Evolutionary conservation across 2,888 invertebrate genomes (phyloP).

Genomic region (Mythimna pallens): DNA sequence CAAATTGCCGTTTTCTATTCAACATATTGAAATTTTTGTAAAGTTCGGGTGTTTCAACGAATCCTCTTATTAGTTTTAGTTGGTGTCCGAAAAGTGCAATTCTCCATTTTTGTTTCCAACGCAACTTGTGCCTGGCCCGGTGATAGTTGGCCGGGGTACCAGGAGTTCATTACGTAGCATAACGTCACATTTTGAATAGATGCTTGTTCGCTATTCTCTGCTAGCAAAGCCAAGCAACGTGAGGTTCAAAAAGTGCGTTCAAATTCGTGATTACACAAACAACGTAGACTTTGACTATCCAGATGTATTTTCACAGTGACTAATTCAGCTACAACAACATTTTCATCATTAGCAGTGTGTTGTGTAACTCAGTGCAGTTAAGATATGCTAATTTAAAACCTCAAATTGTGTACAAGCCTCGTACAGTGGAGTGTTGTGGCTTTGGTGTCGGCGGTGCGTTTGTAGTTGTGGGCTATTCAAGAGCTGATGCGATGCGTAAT

Average conservation of each 20-base stretch:
- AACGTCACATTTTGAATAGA: conserved; percentile 25
- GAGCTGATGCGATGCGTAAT: conserved; percentile 64
- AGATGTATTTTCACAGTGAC: conserved; percentile 58
- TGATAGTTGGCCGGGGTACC: conserved; percentile 23
- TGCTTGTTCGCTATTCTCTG: not conserved
- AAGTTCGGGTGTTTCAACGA: conserved; percentile 62
- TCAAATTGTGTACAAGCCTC: conserved; percentile 73
- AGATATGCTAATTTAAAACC: conserved; percentile 80
- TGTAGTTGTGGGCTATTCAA: conserved; percentile 65
- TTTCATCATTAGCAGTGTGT: conserved; percentile 71
- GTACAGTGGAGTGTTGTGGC: conserved; percentile 68
- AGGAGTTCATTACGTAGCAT: conserved; percentile 33
- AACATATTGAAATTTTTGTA: conserved; percentile 81
- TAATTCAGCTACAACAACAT: conserved; percentile 53
- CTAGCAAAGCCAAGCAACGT: conserved; percentile 10
- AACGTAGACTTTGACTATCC: conserved; percentile 61
- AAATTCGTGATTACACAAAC: conserved; percentile 42
- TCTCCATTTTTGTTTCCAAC: conserved; percentile 41
- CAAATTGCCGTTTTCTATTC: conserved; percentile 82
- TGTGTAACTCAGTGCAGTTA: conserved; percentile 69
- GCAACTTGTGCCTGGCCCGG: conserved; percentile 43
- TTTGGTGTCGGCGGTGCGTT: conserved; percentile 65
- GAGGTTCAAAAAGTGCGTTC: conserved; percentile 31
- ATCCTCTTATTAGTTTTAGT: conserved; percentile 62
- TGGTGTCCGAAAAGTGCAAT: conserved; percentile 58